phyloP scores from a whole-genome alignment of 2,888 invertebrate genomes.

The Glaucopsyche alexis region DNA sequence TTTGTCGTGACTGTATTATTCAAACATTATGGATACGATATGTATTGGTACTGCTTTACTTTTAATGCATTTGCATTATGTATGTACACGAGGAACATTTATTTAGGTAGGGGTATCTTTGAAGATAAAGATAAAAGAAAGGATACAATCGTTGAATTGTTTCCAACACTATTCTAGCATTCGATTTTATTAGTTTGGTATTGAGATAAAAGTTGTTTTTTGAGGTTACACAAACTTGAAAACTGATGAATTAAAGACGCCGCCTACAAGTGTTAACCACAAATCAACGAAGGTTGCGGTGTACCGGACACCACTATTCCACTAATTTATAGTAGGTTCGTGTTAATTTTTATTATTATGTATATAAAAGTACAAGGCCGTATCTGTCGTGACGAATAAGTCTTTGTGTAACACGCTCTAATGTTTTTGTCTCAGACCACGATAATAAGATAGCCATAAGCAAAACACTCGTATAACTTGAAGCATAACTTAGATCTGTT shows the following conservation, averaged over 20 bases:
- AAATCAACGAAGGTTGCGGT: background rate
- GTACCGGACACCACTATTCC: background rate
- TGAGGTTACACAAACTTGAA: too few species aligned
- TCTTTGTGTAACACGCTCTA: constrained; percentile 21
- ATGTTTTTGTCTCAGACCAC: constrained; percentile 20
- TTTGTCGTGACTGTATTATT: constrained; percentile 15
- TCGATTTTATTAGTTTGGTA: too few species aligned
- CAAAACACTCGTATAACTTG: background rate
- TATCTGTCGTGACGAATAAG: constrained; percentile 14
- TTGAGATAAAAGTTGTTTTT: too few species aligned
- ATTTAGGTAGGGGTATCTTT: background rate
- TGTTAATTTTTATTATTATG: constrained; percentile 17
- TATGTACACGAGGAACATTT: constrained; percentile 14
- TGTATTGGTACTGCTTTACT: constrained; percentile 1
- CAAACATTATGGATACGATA: background rate
- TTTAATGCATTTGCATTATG: constrained; percentile 21
- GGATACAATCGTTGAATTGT: too few species aligned
- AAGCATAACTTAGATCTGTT: constrained; percentile 11
- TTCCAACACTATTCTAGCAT: too few species aligned
- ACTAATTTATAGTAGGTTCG: background rate
- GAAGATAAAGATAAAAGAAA: background rate
- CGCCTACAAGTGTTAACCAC: background rate
- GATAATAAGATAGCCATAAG: constrained; percentile 15
- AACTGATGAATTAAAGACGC: too few species aligned
- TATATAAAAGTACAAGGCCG: constrained; percentile 13